A percentile compares a stretch with the other conserved stretches of the same genome.
Conservation (phyloP, 2,113 vertebrate species). For the Hystrix brachyura region DNA sequence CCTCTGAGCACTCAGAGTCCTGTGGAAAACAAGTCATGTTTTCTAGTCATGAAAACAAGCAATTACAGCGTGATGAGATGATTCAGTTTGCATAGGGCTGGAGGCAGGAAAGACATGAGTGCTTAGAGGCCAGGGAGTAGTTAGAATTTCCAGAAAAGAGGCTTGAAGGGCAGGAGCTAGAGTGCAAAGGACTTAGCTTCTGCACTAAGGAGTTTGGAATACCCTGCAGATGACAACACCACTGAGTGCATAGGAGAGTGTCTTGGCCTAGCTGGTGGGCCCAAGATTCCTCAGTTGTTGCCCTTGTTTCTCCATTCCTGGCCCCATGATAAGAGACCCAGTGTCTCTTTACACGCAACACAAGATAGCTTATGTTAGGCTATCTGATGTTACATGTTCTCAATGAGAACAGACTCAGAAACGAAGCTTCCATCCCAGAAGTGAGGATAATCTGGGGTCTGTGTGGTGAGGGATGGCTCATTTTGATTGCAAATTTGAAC, state of each 20-base stretch:
- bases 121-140: background rate
- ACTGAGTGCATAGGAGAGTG: too few relatives aligned
- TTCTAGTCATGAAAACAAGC: background rate
- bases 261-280: background rate
- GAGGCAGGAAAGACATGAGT: background rate
- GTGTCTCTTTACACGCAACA: background rate
- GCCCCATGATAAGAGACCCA: background rate
- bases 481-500: background rate
- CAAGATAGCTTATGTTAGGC: background rate
- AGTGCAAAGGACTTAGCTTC: background rate
- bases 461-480: background rate
- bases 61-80: background rate
- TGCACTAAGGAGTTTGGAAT: background rate
- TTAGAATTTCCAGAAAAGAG: background rate
- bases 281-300: background rate
- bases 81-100: background rate
- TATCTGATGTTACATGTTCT: background rate
- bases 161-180: background rate
- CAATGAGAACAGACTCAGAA: background rate
- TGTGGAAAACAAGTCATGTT: background rate
- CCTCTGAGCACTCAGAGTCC: background rate
- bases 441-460: background rate
- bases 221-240: background rate
- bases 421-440: background rate
- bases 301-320: background rate